Evolutionary conservation across 2,113 vertebrate species (phyloP).

Genomic region (Tapirus terrestris): DNA sequence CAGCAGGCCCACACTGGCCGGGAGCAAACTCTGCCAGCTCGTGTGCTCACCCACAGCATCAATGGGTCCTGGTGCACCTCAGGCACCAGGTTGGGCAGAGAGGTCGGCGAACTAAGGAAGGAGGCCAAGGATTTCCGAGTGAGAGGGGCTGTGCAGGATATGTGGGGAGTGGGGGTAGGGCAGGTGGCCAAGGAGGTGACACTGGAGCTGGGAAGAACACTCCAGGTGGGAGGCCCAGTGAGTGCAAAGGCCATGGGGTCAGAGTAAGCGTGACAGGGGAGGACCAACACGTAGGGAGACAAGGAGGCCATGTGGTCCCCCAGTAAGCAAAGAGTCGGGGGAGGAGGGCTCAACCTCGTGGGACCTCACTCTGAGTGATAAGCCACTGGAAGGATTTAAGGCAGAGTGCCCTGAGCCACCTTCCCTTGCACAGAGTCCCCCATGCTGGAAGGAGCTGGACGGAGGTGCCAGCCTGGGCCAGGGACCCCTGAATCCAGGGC

Average conservation of each 20-base stretch:
- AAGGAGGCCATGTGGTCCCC: background rate
- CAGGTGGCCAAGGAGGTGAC: background rate
- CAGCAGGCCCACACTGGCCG: background rate
- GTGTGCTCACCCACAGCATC: background rate
- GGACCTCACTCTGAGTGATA: background rate
- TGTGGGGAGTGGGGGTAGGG: fast-evolving
- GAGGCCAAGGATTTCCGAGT: background rate
- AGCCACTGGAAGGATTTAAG: background rate
- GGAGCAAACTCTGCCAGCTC: background rate
- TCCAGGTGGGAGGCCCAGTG: background rate
- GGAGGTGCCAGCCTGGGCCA: background rate
- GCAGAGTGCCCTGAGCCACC: background rate
- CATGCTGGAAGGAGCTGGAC: background rate
- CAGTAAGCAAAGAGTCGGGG: background rate
- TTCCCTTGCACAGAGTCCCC: background rate
- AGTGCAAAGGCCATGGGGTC: background rate
- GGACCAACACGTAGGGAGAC: background rate
- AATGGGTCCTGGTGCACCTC: background rate
- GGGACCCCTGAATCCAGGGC: background rate
- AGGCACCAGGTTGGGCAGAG: background rate
- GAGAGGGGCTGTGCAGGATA: background rate
- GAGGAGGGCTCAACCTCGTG: background rate
- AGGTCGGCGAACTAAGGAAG: background rate
- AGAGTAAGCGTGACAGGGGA: background rate
- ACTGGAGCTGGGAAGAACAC: background rate